phyloP scores from a whole-genome alignment of 2,888 invertebrate species.

The Pristionchus maxplancki region DNA sequence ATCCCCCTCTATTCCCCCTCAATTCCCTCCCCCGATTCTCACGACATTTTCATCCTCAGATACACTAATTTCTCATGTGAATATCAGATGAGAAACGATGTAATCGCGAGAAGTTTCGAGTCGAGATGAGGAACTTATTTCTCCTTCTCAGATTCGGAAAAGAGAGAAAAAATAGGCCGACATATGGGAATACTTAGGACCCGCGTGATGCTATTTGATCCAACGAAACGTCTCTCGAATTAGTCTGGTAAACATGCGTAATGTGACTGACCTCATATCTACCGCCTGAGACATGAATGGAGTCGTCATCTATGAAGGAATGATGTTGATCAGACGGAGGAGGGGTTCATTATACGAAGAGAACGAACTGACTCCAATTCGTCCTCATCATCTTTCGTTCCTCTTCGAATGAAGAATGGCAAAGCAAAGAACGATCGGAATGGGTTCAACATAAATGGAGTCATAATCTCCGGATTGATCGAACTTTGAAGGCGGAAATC shows the following conservation, averaged over 20 bases:
- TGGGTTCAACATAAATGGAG: neutral
- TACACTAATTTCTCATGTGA: slow-evolving; percentile 23
- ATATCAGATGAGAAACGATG: neutral
- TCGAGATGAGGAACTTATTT: neutral
- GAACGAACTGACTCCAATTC: neutral
- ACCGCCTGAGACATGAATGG: neutral
- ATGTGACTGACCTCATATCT: neutral
- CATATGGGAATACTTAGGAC: slow-evolving; percentile 26
- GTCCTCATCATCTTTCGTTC: neutral
- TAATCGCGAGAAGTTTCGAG: neutral
- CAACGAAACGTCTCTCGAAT: neutral
- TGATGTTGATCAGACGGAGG: no score
- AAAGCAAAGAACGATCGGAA: neutral
- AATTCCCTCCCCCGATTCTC: neutral
- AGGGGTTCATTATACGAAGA: neutral
- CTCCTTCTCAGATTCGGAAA: neutral
- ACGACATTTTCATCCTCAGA: slow-evolving; percentile 13
- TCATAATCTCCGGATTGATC: neutral
- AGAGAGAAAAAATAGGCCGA: neutral
- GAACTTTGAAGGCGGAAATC: neutral
- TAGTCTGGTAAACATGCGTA: neutral
- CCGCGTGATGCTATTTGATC: slow-evolving; percentile 20
- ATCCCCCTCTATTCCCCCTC: neutral
- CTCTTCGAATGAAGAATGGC: neutral
- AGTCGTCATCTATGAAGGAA: neutral